Evolutionary conservation across 2,113 vertebrate species (phyloP), one percentile per base, ranked within the genome.

Genomic region (Hystrix cristata): DNA sequence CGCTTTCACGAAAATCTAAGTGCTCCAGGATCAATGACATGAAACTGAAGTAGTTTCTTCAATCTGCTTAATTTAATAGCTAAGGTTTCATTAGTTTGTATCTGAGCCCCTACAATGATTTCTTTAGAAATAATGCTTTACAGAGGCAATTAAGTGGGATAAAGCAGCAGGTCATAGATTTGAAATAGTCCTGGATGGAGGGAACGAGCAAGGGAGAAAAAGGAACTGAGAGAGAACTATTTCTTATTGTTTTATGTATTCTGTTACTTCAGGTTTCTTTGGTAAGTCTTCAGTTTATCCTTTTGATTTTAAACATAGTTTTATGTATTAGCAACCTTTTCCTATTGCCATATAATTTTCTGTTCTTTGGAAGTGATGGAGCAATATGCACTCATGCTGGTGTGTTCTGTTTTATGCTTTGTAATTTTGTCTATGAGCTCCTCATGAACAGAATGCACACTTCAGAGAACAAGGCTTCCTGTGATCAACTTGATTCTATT

Each of bases 251-350:
- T 92, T 85, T 72, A 55, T 64, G 19, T 4, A 43, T 82, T 76
- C 51, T 76, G 27, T 74, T 53, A 10, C 38, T 86, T 71, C 19
- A 65, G 72, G 72, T 74, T 59, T 94, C 48, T 93, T 31, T 71
- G 8, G 64, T 76, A 55, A 65, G 48, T 27, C 10, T 71, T 76
- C 55, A 25, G 43, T 83, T 87, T 78, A 62, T 34, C 3, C 60
- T 90, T 95, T 89, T 48, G 4, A 69, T 53, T 96, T 84, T 69
- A 82, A 92, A 90, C 15, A 34, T 7, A 38, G 18, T n/a, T 69
- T 8, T 38, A 71, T 92, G 57, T 90, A 76, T 92, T 62, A 82
- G 55, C n/a, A 79, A 81, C 59, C 11, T 89, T 90, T 92, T 82
- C 14, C 57, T 57, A 71, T 59, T 64, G 19, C 25, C 76, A 11